phyloP scores from a whole-genome alignment of 2,113 vertebrate species.

The Stegastes partitus region DNA sequence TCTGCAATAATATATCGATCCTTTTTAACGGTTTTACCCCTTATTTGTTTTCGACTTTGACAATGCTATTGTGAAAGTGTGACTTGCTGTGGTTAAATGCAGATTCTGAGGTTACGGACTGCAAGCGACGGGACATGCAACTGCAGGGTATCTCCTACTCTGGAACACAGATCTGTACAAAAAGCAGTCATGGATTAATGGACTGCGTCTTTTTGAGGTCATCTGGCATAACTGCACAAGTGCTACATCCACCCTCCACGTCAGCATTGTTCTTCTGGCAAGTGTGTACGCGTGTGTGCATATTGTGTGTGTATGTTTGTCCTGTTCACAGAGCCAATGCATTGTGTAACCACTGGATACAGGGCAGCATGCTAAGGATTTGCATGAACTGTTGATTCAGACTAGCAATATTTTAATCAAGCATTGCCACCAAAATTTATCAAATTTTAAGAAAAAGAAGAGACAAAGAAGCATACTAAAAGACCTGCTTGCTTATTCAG shows the following conservation, averaged over 20 bases:
- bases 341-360: slow-evolving; percentile 84
- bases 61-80: slow-evolving; percentile 84
- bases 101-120: slow-evolving; percentile 79
- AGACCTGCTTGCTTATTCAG: slow-evolving; percentile 78
- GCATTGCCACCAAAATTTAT: slow-evolving; percentile 84
- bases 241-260: slow-evolving; percentile 72
- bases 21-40: slow-evolving; percentile 84
- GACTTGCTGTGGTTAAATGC: slow-evolving; percentile 82
- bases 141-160: slow-evolving; percentile 55
- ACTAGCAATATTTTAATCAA: slow-evolving; percentile 88
- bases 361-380: slow-evolving; percentile 84
- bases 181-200: slow-evolving; percentile 66
- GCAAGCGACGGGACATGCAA: slow-evolving; percentile 65
- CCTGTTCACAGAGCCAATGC: slow-evolving; percentile 81
- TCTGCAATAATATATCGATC: slow-evolving; percentile 88
- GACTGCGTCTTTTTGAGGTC: slow-evolving; percentile 74
- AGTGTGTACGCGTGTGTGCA: slow-evolving; percentile 52
- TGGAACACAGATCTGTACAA: slow-evolving; percentile 68
- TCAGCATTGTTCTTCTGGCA: slow-evolving; percentile 74
- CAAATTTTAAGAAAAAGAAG: slow-evolving; percentile 73
- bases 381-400: slow-evolving; percentile 88
- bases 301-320: slow-evolving; percentile 61
- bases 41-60: slow-evolving; percentile 74
- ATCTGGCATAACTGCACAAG: slow-evolving; percentile 81
- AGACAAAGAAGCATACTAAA: slow-evolving; percentile 67